Percentiles rank a stretch among this genome's conserved stretches.
These are phyloP conservation scores for Acinonyx jubatus DNA, from an alignment of 2,113 vertebrate species.

Conservation along the genomic window DNA sequence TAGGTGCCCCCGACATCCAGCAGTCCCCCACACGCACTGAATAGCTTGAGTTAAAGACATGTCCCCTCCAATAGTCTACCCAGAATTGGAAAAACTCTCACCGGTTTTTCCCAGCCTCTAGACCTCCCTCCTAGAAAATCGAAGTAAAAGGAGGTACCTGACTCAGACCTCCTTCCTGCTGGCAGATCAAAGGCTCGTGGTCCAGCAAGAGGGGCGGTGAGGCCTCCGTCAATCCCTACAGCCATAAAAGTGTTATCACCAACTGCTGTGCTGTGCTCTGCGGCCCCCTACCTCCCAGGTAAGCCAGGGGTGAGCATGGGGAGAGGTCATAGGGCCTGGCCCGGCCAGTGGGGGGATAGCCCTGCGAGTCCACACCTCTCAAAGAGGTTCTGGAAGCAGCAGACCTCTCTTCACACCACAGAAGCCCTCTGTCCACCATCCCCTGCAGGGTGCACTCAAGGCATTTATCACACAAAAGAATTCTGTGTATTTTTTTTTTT, in stretches of 20 bases:
- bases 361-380: neutral
- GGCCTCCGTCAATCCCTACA: slow-evolving; percentile 95
- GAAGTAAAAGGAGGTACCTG: neutral
- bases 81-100: neutral
- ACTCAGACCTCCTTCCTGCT: neutral
- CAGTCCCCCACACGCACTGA: neutral
- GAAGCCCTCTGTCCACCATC: neutral
- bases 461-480: neutral
- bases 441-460: neutral
- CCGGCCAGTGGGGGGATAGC: neutral
- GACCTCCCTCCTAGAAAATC: neutral
- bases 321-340: neutral
- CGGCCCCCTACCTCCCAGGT: slow-evolving; percentile 96
- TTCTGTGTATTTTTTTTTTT: neutral
- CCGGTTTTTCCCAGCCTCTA: neutral
- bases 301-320: neutral
- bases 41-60: neutral
- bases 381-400: neutral
- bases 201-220: slow-evolving; percentile 93
- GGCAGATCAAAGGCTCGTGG: slow-evolving; percentile 97
- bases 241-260: slow-evolving; percentile 94
- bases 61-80: neutral
- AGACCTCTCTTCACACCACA: neutral
- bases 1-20: neutral
- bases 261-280: slow-evolving; percentile 97